A percentile compares a stretch with the other conserved stretches of the same genome.
Conservation (phyloP, 2,113 vertebrate species). For the Mormyrus iriodes region DNA sequence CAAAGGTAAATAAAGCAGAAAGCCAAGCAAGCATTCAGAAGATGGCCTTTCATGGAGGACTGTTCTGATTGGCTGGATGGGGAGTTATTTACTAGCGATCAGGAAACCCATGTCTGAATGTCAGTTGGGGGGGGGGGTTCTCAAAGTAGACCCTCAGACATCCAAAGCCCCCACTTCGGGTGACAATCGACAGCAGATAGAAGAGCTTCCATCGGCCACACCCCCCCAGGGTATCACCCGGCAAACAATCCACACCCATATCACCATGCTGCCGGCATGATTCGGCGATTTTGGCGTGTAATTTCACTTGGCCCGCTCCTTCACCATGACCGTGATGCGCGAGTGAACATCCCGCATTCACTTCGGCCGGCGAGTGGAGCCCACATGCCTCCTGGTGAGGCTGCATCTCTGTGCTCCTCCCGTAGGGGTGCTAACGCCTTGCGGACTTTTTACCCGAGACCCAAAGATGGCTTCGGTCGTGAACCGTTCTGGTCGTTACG, state of each 20-base stretch:
- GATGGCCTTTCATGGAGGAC: conserved; percentile 26
- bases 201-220: neutral
- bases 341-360: neutral
- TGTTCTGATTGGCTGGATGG: conserved; percentile 35
- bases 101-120: neutral
- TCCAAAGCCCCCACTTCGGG: neutral
- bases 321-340: neutral
- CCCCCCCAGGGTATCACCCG: neutral
- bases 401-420: neutral
- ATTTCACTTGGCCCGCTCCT: neutral
- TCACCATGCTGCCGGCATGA: neutral
- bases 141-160: neutral
- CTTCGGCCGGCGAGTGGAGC: neutral
- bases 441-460: neutral
- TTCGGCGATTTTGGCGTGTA: neutral
- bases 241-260: neutral
- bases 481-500: too few species aligned
- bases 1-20: conserved; percentile 29
- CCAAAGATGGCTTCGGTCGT: too few species aligned
- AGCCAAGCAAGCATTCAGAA: conserved; percentile 28
- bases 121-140: conserved; percentile 14
- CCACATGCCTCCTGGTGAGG: neutral
- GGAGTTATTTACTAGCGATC: conserved; percentile 35
- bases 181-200: neutral
- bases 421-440: neutral